Evolutionary conservation across 2,797 vertebrate genomes (phyloP).

Genomic region (Crenichthys baileyi): DNA sequence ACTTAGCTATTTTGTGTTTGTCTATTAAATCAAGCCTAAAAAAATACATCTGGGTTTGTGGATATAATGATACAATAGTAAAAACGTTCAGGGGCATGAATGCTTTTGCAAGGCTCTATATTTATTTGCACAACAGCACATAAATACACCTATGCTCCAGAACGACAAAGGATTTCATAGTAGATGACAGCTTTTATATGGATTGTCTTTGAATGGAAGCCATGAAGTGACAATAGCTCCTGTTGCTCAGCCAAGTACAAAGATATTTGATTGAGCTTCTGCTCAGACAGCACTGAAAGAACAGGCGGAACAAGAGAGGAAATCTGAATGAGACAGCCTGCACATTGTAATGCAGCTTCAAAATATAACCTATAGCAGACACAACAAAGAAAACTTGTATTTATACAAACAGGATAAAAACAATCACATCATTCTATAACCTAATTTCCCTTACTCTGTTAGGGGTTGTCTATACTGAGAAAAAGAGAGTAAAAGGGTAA

Average conservation of each 20-base stretch:
- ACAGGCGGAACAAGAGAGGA: constrained; percentile 69
- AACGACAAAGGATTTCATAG: constrained; percentile 31
- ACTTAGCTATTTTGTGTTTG: not conserved
- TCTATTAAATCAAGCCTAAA: not conserved
- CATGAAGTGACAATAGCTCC: constrained; percentile 60
- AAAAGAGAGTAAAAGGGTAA: constrained; percentile 18
- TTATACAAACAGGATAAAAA: constrained; percentile 47
- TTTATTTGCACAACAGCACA: constrained; percentile 6
- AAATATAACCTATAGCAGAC: constrained; percentile 54
- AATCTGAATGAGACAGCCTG: constrained; percentile 64
- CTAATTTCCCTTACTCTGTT: not conserved
- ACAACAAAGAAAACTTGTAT: constrained; percentile 53
- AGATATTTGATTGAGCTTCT: constrained; percentile 76
- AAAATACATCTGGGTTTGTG: not conserved
- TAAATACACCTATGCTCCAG: constrained; percentile 16
- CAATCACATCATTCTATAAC: not conserved
- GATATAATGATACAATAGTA: not conserved
- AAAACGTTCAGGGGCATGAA: not conserved
- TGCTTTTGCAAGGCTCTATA: not conserved
- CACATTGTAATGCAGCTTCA: constrained; percentile 55
- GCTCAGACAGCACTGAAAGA: constrained; percentile 69
- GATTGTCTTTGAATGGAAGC: constrained; percentile 49
- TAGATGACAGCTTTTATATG: constrained; percentile 63
- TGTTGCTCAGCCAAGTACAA: constrained; percentile 69
- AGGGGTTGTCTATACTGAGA: not conserved